Base-by-base conservation (phyloP, 2,113 vertebrate species). In the Patagioenas fasciata region DNA sequence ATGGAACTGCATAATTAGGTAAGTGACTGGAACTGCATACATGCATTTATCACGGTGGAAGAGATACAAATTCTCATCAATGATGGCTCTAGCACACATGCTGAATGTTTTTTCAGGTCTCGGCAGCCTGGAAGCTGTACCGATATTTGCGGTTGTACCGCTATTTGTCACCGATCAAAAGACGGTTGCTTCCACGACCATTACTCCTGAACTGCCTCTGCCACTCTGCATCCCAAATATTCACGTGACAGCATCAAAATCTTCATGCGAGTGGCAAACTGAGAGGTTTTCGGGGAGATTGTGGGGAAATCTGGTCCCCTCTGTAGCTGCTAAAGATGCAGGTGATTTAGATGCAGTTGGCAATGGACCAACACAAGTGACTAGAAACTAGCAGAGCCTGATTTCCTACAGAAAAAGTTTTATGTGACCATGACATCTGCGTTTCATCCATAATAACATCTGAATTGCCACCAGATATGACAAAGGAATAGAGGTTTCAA, bases 291-390 rank as follows among this genome's bases (percentile, higher is more conserved):
- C 66, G 47, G 58, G 85, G 72, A 0, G 0, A 85, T 15, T 82
- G 56, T 44, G 38, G 17, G 47, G 74, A 85, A 93, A 93, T 91
- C 42, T 77, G 50, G 58, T 83, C 88, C 88, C 75, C 75, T 90
- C 82, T 2, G 3, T 0, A 28, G 48, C 56, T 88, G 71, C 36
- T 70, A 42, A 95, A 91, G 54, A 93, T 96, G 87, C 91, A 96
- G 91, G 78, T 91, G 94, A 94, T 96, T 88, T 89, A 91, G 67
- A 77, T 88, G 74, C 75, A 94, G 74, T 84, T 91, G 78, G 66
- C 75, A 92, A 89, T 38, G 42, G 89, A 88, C 82, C 40, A 80
- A 81, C 66, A 70, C 0, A 6, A 95, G 58, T 65, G 70, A 85
- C 62, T 95, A 6, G 4, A 72, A 93, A 80, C 44, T 73, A 74